Evolutionary conservation across 2,888 invertebrate species (phyloP).

Genomic region (Cheilosia soror): DNA sequence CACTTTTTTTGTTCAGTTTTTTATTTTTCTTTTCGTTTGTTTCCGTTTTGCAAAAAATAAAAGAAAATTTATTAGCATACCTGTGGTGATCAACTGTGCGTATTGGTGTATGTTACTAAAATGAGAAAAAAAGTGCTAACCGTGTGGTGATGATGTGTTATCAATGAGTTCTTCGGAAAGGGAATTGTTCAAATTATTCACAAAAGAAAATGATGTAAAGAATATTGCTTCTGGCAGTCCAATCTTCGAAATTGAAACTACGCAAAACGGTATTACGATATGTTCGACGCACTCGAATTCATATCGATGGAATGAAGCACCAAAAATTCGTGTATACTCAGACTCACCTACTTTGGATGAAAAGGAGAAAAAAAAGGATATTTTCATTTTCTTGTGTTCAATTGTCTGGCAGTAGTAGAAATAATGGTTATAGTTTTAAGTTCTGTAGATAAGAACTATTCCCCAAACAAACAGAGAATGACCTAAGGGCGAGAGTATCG

Average conservation of each 20-base stretch:
- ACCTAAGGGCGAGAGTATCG: background rate
- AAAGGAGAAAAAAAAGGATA: conserved; percentile 13
- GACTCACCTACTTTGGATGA: background rate
- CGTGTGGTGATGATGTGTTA: conserved; percentile 21
- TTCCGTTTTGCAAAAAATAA: conserved; percentile 1
- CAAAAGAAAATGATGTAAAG: conserved; percentile 2
- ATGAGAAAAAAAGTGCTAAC: conserved; percentile 17
- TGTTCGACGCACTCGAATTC: conserved; percentile 25
- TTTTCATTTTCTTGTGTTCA: too few species aligned
- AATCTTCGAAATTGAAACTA: background rate
- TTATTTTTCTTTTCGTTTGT: conserved; percentile 20
- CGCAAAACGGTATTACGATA: background rate
- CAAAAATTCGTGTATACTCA: conserved; percentile 37
- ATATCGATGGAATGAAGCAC: conserved; percentile 6
- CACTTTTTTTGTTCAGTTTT: conserved; percentile 21
- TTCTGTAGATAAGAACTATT: background rate
- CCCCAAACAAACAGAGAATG: background rate
- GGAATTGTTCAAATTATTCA: background rate
- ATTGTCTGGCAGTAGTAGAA: too few species aligned
- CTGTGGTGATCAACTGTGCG: conserved; percentile 32
- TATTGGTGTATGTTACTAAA: background rate
- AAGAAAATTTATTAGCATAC: conserved; percentile 14
- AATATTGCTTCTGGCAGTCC: background rate
- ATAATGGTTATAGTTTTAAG: too few species aligned
- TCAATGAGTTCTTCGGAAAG: background rate